Evolutionary conservation across 2,888 invertebrate genomes (phyloP), one percentile per base, ranked within the genome.

Genomic region (Platycheirus rosarum): DNA sequence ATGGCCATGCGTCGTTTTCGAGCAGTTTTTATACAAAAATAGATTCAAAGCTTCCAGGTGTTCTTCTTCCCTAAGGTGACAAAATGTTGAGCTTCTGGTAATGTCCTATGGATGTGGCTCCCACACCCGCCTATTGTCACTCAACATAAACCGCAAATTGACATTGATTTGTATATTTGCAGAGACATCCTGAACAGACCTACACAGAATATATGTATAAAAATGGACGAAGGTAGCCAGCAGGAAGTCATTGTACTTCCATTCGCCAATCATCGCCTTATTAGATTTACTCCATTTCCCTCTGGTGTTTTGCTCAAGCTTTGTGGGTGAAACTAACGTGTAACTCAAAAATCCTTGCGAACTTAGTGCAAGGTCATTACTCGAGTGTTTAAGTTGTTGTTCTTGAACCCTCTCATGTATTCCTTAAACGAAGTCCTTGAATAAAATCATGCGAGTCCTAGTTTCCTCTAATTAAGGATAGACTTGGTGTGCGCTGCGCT

Each of bases 91-190:
- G 40, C 14, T 23, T 11, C 9, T 26, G n/a, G 40, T 57, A 16
- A 40, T 23, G 5, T 23, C n/a, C 8, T 55, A 8, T 32, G 5
- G 8, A 32, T 32, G 6, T 8, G 29, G 55, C 2, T 40, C 2
- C 13, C 48, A 16, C n/a, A n/a, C n/a, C 32, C 26, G 14, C 8
- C 26, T 23, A 1, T 13, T 68, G 65, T 62, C 60, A 70, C 44
- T 66, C 66, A 80, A 35, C 60, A 42, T 9, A 23, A 11, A 23
- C 20, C 73, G 20, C 13, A 20, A 8, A 42, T 26, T 42, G 26
- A 60, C 42, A 66, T 75, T 66, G 76, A 76, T 80, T 76, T 80
- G 76, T 76, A 55, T 69, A 74, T 79, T 79, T 62, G 51, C 18
- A 8, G 57, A 9, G 5, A 13, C 55, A 26, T 49, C 14, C 40